Percentiles rank a stretch among this genome's conserved stretches.
phyloP scores from a whole-genome alignment of 2,113 vertebrate species.

The Syngnathus scovelli region DNA sequence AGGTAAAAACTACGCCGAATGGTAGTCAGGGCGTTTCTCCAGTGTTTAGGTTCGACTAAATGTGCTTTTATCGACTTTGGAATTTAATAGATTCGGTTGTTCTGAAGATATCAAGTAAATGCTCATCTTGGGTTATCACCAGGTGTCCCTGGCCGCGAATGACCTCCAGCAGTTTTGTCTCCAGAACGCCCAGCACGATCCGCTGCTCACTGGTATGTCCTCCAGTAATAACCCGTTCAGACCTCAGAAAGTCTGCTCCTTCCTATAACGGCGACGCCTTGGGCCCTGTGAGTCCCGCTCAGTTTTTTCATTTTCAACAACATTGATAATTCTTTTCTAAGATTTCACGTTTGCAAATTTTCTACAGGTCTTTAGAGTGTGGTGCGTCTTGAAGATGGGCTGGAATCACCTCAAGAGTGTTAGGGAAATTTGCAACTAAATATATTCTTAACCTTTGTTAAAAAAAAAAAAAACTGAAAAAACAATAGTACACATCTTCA shows the following conservation, averaged over 20 bases:
- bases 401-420: slow-evolving; percentile 43
- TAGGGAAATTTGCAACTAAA: slow-evolving; percentile 23
- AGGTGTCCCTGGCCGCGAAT: slow-evolving; percentile 94
- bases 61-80: not conserved
- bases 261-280: slow-evolving; percentile 71
- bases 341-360: not conserved
- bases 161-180: slow-evolving; percentile 96
- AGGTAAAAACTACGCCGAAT: slow-evolving; percentile 64
- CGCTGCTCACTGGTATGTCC: slow-evolving; percentile 89
- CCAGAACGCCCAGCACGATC: slow-evolving; percentile 93
- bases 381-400: slow-evolving; percentile 36
- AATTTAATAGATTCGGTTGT: not conserved
- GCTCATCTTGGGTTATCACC: not conserved
- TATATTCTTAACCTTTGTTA: slow-evolving; percentile 17
- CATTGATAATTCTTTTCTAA: not conserved
- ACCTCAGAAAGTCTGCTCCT: slow-evolving; percentile 93
- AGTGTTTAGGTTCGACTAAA: not conserved
- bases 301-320: not conserved
- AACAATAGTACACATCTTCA: slow-evolving; percentile 19
- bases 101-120: not conserved
- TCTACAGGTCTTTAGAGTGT: slow-evolving; percentile 35
- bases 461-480: not conserved
- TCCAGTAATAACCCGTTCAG: slow-evolving; percentile 95
- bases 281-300: not conserved
- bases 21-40: slow-evolving; percentile 22